Evolutionary conservation across 1,140 invertebrate species (phyloP).

Genomic region (Psilanteris sp.): DNA sequence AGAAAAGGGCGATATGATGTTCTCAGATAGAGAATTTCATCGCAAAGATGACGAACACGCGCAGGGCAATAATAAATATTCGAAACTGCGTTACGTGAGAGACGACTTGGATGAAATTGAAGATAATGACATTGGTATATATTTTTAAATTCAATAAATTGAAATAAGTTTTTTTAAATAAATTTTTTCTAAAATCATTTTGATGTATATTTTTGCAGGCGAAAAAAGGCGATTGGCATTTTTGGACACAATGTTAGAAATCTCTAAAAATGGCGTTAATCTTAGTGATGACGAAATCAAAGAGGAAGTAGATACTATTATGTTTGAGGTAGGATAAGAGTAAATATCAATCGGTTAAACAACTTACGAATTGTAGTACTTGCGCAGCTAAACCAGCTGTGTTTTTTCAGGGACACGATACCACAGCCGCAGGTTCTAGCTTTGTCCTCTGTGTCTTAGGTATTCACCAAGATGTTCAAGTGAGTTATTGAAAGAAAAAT

Average conservation of each 20-base stretch:
- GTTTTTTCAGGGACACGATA: constrained; percentile 89
- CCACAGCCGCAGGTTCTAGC: constrained; percentile 89
- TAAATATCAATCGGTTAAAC: constrained; percentile 23
- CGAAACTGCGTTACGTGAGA: constrained; percentile 78
- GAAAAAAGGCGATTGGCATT: constrained; percentile 90
- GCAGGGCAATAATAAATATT: too few relatives aligned
- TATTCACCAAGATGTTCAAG: constrained; percentile 86
- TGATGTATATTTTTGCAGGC: constrained; percentile 70
- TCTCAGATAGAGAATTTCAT: constrained; percentile 27
- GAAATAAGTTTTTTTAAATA: too few relatives aligned
- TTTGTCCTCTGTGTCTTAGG: constrained; percentile 89
- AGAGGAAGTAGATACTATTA: constrained; percentile 92
- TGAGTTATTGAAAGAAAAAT: constrained; percentile 54
- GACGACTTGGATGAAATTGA: constrained; percentile 87
- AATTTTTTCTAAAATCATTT: too few relatives aligned
- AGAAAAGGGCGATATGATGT: constrained; percentile 77
- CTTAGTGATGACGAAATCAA: constrained; percentile 89
- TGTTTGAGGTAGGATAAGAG: constrained; percentile 86
- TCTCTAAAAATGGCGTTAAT: constrained; percentile 81
- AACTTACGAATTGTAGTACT: constrained; percentile 32
- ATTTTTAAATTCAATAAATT: constrained; percentile 3
- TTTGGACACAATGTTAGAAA: constrained; percentile 90
- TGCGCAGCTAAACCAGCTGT: constrained; percentile 39
- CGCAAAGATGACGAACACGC: constrained; percentile 29
- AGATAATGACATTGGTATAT: constrained; percentile 84